A percentile compares a stretch with the other conserved stretches of the same genome.
Conservation (phyloP, 2,113 vertebrate genomes). For the Corythoichthys haematopterus region DNA sequence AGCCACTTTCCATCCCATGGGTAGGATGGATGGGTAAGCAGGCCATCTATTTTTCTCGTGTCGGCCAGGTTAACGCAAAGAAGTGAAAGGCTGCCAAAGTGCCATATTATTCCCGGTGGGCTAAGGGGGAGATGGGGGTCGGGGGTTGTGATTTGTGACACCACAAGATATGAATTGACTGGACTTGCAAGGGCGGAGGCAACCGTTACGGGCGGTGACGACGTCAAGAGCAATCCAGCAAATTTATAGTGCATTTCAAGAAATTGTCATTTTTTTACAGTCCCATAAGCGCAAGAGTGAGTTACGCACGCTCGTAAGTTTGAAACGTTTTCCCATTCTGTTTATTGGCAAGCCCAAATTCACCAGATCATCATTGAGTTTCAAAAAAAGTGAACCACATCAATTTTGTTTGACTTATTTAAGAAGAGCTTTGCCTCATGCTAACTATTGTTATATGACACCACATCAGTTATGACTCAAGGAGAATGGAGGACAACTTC, state of each 20-base stretch:
- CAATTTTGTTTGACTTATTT: constrained; percentile 75
- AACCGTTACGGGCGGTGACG: constrained; percentile 77
- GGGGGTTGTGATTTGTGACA: constrained; percentile 89
- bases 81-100: constrained; percentile 75
- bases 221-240: constrained; percentile 81
- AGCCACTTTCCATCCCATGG: constrained; percentile 25
- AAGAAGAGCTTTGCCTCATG: constrained; percentile 60
- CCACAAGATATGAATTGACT: constrained; percentile 89
- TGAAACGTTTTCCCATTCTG: constrained; percentile 79
- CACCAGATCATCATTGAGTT: constrained; percentile 64
- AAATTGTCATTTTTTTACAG: constrained; percentile 92
- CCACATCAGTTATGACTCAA: constrained; percentile 61
- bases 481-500: constrained; percentile 67
- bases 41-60: constrained; percentile 81
- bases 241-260: constrained; percentile 91
- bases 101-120: constrained; percentile 77
- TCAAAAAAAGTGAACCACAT: constrained; percentile 64
- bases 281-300: constrained; percentile 89
- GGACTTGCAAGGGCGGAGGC: constrained; percentile 80
- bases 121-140: constrained; percentile 58
- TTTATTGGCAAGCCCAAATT: constrained; percentile 80
- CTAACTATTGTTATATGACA: constrained; percentile 68
- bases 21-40: constrained; percentile 72
- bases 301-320: constrained; percentile 85
- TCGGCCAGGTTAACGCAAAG: constrained; percentile 71